Percentiles rank a stretch among this genome's conserved stretches.
These are phyloP conservation scores for Sebastes wilsoni DNA, from an alignment of 2,797 vertebrate genomes.

Conservation along the genomic window DNA sequence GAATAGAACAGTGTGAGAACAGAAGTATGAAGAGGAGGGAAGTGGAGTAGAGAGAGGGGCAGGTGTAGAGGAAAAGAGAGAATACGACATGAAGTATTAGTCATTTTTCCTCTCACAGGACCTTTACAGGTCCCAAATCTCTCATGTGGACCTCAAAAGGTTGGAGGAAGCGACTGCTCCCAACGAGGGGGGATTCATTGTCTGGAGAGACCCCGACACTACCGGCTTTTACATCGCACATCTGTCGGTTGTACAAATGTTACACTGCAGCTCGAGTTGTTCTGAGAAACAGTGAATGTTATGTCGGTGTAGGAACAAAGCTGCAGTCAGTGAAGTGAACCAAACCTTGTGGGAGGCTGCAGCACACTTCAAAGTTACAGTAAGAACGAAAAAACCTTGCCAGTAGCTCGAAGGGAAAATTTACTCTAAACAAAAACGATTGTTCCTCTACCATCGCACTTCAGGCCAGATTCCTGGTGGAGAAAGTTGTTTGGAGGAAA, in stretches of 20 bases:
- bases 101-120: conserved; percentile 22
- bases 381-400: conserved; percentile 34
- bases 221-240: conserved; percentile 17
- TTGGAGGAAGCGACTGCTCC: conserved; percentile 1
- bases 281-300: conserved; percentile 21
- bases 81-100: conserved; percentile 30
- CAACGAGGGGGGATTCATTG: not conserved
- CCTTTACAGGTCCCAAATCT: conserved; percentile 16
- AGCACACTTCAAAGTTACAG: conserved; percentile 62
- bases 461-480: conserved; percentile 47
- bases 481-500: conserved; percentile 42
- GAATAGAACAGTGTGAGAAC: conserved; percentile 17
- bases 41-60: not conserved
- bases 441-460: conserved; percentile 43
- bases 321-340: conserved; percentile 30
- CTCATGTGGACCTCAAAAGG: conserved; percentile 17
- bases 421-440: conserved; percentile 63
- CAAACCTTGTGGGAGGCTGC: conserved; percentile 54
- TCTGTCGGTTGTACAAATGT: conserved; percentile 40
- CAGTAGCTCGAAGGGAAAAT: conserved; percentile 56
- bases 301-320: conserved; percentile 51
- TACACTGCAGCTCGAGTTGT: conserved; percentile 37
- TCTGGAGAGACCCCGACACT: conserved; percentile 42
- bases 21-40: conserved; percentile 14
- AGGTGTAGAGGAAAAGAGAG: conserved; percentile 15